These are phyloP conservation scores for Dipus sagitta DNA, from an alignment of 2,797 vertebrate genomes.

Conservation along the genomic window DNA sequence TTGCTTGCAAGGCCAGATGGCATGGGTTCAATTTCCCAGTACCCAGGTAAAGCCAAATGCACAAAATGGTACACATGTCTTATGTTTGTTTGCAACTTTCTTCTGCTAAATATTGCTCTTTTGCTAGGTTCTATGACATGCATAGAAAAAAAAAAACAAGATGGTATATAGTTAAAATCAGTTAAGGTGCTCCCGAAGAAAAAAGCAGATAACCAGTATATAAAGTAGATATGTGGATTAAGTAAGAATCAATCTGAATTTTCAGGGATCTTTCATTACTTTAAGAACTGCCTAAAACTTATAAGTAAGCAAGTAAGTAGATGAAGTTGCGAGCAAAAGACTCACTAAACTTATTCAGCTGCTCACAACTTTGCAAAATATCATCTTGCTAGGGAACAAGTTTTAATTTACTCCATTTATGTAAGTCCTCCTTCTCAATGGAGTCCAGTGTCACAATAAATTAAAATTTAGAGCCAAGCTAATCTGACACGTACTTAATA, in stretches of 20 bases:
- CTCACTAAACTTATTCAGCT: not conserved
- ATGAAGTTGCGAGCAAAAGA: not conserved
- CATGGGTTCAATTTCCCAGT: too few species aligned
- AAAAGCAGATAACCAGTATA: constrained; percentile 9
- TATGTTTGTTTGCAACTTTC: not conserved
- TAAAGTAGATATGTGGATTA: not conserved
- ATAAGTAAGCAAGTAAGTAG: not conserved
- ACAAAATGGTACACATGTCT: too few species aligned
- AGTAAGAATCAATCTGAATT: not conserved
- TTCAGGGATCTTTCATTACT: not conserved
- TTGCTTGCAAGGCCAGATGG: too few species aligned
- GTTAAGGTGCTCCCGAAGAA: not conserved
- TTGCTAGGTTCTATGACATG: constrained; percentile 1
- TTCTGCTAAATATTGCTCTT: not conserved
- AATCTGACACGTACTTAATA: constrained; percentile 65
- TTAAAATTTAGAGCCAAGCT: constrained; percentile 68
- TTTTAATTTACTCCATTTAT: not conserved
- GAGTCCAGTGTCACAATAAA: constrained; percentile 33
- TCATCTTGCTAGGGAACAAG: constrained; percentile 5
- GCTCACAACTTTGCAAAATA: constrained; percentile 45
- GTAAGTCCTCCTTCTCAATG: not conserved
- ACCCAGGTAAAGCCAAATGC: too few species aligned
- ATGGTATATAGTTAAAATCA: not conserved
- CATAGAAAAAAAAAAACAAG: not conserved
- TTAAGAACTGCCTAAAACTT: constrained; percentile 36